These are phyloP conservation scores for Campylorhamphus procurvoides DNA, from an alignment of 2,113 vertebrate species.

Conservation along the genomic window DNA sequence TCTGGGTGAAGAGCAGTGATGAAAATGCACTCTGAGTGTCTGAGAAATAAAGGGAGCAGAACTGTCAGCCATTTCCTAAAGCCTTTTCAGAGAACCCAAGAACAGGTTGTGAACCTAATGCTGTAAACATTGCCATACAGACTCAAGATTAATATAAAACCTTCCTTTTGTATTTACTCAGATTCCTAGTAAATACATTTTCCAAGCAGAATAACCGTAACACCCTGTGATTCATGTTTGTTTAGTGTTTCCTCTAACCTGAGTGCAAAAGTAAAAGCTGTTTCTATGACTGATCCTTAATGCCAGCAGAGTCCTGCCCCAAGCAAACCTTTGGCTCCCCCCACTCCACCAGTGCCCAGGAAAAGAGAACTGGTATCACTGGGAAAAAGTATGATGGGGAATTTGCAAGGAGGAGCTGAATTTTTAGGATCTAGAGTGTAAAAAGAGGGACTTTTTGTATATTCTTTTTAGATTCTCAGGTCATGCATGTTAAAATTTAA, in stretches of 20 bases:
- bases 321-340: background rate
- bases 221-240: constrained; percentile 40
- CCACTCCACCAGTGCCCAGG: background rate
- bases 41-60: background rate
- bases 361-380: background rate
- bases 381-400: background rate
- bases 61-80: constrained; percentile 28
- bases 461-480: background rate
- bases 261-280: constrained; percentile 47
- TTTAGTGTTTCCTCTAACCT: constrained; percentile 64
- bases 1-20: background rate
- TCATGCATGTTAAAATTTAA: background rate
- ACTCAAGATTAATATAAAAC: constrained; percentile 2
- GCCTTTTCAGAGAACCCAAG: background rate
- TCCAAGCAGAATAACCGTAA: constrained; percentile 45
- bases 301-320: constrained; percentile 22
- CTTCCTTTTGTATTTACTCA: constrained; percentile 67
- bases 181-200: constrained; percentile 65
- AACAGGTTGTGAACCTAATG: background rate
- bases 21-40: background rate
- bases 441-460: background rate
- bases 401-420: background rate
- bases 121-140: background rate
- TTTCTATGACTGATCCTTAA: constrained; percentile 34
- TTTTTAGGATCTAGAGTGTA: accelerated